Base-by-base conservation (phyloP, 2,113 vertebrate genomes). In the Platichthys stellatus region DNA sequence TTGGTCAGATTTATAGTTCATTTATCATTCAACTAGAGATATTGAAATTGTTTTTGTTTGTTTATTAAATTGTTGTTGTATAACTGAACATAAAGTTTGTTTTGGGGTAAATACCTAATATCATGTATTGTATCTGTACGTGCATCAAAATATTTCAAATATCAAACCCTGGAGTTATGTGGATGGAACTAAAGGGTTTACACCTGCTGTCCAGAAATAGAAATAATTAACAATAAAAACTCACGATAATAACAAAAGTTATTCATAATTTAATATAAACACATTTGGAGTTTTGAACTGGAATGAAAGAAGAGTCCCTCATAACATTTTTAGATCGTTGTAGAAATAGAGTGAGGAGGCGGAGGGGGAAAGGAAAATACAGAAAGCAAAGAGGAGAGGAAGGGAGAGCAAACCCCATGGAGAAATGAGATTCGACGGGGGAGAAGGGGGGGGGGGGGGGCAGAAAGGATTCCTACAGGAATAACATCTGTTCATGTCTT, bases 401-500 rank as follows among this genome's bases (percentile, higher is more conserved):
- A 53, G 40, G 20, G 77, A 63, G 59, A 65, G 59, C 7, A 85
- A 2, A 65, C 57, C 54, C 79, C 54, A 24, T 28, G n/a, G 63
- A 78, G 75, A 79, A 90, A 86, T 85, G 87, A 88, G 81, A 88
- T 88, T 80, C 82, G 74, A 77, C 14, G 57, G 60, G 70, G 59
- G 64, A 24, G 71, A 53, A 6, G 14, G 47, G 71, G 77, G 3
- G 68, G 67, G 62, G 60, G 62, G 60, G 51, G 57, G 18, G 21
- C 28, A 71, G 43, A 78, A 54, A 65, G 62, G 54, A 87, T 64
- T 92, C 89, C 91, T 83, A n/a, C 72, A 86, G 89, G 91, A 93
- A 92, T 89, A 92, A 92, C 91, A 93, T 92, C 93, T 93, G 92
- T 84, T 92, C 84, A 9, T 51, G 78, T 90, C 91, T 85, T 56